Evolutionary conservation across 2,797 vertebrate species (phyloP).

Genomic region (Miichthys miiuy): DNA sequence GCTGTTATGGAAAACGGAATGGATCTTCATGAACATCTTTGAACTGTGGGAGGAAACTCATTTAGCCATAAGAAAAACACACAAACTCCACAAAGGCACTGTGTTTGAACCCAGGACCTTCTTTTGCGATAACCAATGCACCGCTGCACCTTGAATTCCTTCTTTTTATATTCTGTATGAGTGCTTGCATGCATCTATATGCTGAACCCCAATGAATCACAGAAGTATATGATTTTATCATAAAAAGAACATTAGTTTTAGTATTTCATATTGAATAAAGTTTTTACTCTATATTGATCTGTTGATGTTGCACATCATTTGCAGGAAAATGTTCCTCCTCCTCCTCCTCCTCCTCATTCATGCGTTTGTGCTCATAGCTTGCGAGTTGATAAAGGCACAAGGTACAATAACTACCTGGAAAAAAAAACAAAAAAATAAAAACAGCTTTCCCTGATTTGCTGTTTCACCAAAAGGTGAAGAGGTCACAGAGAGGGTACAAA

Average conservation of each 20-base stretch:
- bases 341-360: background rate
- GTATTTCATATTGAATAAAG: too few species aligned
- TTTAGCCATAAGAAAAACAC: background rate
- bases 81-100: background rate
- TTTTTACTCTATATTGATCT: background rate
- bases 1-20: too few species aligned
- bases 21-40: too few species aligned
- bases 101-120: background rate
- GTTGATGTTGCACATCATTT: background rate
- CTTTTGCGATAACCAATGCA: background rate
- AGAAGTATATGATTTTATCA: too few species aligned
- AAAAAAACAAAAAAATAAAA: background rate
- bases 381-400: too few species aligned
- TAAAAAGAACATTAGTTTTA: too few species aligned
- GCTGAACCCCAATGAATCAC: background rate
- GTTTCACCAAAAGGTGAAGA: background rate
- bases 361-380: background rate
- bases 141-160: background rate
- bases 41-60: slow-evolving; percentile 1
- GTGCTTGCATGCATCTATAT: background rate
- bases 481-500: background rate
- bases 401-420: too few species aligned
- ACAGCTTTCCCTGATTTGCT: background rate
- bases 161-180: background rate
- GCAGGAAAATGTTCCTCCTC: background rate